Percentiles rank a stretch among this genome's conserved stretches.
These are phyloP conservation scores for Deroplatys truncata DNA, from an alignment of 2,888 invertebrate species.

Conservation along the genomic window DNA sequence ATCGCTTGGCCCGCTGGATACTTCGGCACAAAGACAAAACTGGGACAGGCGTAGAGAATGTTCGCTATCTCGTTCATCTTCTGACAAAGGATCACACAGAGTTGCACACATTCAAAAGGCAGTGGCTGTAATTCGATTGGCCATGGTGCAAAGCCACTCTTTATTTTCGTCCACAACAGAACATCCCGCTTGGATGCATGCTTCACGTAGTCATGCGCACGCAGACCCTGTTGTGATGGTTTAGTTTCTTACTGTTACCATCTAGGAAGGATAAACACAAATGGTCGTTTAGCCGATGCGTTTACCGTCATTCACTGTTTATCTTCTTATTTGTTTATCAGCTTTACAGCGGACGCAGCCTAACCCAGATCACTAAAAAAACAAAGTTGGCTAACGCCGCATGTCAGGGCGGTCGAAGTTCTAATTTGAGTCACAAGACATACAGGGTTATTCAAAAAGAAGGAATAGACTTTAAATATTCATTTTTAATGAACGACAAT, in stretches of 20 bases:
- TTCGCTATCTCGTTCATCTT: neutral
- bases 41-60: neutral
- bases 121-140: neutral
- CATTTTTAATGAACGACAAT: too few relatives aligned
- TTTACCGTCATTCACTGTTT: too few relatives aligned
- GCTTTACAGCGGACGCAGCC: too few relatives aligned
- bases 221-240: neutral
- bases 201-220: neutral
- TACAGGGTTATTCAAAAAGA: too few relatives aligned
- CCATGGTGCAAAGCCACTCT: neutral
- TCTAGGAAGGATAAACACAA: neutral
- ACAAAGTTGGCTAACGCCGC: too few relatives aligned
- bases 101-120: neutral
- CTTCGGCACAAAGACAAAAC: neutral
- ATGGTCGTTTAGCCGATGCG: too few relatives aligned
- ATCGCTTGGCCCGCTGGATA: neutral
- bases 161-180: neutral
- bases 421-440: too few relatives aligned
- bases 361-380: too few relatives aligned
- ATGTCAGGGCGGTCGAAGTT: too few relatives aligned
- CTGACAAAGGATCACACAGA: neutral
- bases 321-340: too few relatives aligned
- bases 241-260: neutral
- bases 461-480: too few relatives aligned
- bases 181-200: neutral